A percentile compares a stretch with the other conserved stretches of the same genome.
Evolutionary conservation across 2,113 vertebrate genomes (phyloP).

Genomic region (Platycercus adscitus): DNA sequence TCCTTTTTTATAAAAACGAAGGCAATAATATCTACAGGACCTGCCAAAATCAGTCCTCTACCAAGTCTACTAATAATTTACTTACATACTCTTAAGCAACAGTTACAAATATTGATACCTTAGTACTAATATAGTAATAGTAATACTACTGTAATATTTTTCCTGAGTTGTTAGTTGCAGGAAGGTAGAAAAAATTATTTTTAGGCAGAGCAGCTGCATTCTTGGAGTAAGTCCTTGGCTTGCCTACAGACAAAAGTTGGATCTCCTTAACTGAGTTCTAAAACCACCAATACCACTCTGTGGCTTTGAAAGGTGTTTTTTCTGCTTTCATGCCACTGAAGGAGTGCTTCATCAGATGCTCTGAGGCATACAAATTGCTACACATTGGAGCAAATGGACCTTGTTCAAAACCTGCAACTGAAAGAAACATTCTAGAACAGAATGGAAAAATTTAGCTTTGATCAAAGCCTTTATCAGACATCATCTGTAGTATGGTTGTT

Average conservation of each 20-base stretch:
- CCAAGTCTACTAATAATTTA: neutral
- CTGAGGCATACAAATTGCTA: constrained; percentile 9
- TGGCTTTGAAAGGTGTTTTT: neutral
- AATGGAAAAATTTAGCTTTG: neutral
- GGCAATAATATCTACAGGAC: neutral
- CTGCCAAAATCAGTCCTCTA: neutral
- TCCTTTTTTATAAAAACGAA: neutral
- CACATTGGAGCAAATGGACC: constrained; percentile 10
- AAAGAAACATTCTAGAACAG: neutral
- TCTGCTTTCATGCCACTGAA: neutral
- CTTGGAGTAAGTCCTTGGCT: neutral
- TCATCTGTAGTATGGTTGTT: neutral
- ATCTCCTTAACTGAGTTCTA: neutral
- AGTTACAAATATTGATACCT: neutral
- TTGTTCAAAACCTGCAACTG: neutral
- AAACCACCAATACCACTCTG: neutral
- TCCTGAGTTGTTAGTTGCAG: neutral
- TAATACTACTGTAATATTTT: neutral
- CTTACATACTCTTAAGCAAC: neutral
- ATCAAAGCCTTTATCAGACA: neutral
- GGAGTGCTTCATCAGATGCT: neutral
- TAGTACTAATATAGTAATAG: neutral
- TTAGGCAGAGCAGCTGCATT: neutral
- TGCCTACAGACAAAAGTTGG: neutral
- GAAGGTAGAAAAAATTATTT: neutral